Conservation (phyloP, 2,888 invertebrate species). For the Macrophya alboannulata region DNA sequence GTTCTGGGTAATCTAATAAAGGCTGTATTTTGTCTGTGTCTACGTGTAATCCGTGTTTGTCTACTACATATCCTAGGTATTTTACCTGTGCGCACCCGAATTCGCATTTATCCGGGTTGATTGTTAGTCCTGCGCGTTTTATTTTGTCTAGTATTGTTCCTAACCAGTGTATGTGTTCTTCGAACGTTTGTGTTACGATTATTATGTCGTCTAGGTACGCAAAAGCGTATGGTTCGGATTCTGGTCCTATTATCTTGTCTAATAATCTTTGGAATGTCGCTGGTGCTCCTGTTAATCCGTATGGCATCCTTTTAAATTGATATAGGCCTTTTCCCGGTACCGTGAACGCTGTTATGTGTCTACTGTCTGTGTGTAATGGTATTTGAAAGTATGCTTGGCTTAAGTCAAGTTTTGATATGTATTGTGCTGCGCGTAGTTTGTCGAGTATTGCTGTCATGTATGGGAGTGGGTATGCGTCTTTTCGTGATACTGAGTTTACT, state of each 20-base stretch:
- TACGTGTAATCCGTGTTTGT: conserved; percentile 60
- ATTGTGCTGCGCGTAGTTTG: conserved; percentile 57
- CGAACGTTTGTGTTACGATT: conserved; percentile 60
- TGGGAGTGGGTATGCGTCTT: conserved; percentile 63
- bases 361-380: conserved; percentile 58
- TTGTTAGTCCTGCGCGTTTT: conserved; percentile 58
- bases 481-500: conserved; percentile 58
- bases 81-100: conserved; percentile 57
- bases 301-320: conserved; percentile 63
- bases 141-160: conserved; percentile 61
- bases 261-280: conserved; percentile 66
- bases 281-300: conserved; percentile 58
- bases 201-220: conserved; percentile 68
- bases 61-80: conserved; percentile 61
- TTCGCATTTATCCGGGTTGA: conserved; percentile 59
- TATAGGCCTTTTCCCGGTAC: conserved; percentile 67
- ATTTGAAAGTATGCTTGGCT: conserved; percentile 59
- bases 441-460: conserved; percentile 59
- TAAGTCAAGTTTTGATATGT: conserved; percentile 59
- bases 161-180: conserved; percentile 63
- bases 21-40: conserved; percentile 61
- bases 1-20: conserved; percentile 60
- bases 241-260: conserved; percentile 64
- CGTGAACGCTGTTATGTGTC: conserved; percentile 68
- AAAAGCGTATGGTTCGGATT: conserved; percentile 64